Evolutionary conservation across 2,797 vertebrate species (phyloP), one percentile per base, ranked within the genome.

Genomic region (Tokudaia muenninki): DNA sequence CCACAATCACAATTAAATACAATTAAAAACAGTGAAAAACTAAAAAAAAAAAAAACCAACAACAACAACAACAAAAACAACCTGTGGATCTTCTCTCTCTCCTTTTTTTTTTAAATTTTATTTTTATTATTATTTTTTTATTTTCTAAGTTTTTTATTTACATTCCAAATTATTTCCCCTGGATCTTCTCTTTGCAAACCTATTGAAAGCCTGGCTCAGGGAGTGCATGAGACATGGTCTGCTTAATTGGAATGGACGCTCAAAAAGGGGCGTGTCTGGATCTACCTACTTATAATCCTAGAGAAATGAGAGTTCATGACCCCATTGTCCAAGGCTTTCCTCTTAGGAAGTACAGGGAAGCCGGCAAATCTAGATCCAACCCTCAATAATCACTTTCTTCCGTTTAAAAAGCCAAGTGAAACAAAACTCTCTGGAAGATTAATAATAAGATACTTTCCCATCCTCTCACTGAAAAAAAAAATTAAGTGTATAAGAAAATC

Each of bases 271-370:
- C 70, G 67, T 47, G 24, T 70, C 37, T 63, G 84, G 75, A 79
- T 24, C 86, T 41, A 61, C 12, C 75, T 47, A 52, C 34, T 82
- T 74, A n/a, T 13, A 84, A 92, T 52, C 74, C 90, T 5, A 67
- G 89, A 29, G 52, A 75, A 52, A 47, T 87, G 14, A 67, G 96
- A 97, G 92, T 74, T 95, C 84, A 90, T 79, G 63, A 81, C 29
- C 90, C 67, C 94, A 93, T 95, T 94, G 95, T 96, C 70, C 57
- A 57, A 70, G n/a, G 16, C 34, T 84, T 98, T 98, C 97, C 97
- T 97, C 50, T 97, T 24, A 91, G 96, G 97, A 97, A 97, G 92
- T 77, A 47, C 70, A 17, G 59, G 52, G 86, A 80, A 78, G 91
- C 63, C 22, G 2, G 50, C 26, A 70, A 77, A 82, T 75, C 50